A percentile compares a stretch with the other conserved stretches of the same genome.
Conservation (phyloP, 2,113 vertebrate genomes). For the Microtus montanus region DNA sequence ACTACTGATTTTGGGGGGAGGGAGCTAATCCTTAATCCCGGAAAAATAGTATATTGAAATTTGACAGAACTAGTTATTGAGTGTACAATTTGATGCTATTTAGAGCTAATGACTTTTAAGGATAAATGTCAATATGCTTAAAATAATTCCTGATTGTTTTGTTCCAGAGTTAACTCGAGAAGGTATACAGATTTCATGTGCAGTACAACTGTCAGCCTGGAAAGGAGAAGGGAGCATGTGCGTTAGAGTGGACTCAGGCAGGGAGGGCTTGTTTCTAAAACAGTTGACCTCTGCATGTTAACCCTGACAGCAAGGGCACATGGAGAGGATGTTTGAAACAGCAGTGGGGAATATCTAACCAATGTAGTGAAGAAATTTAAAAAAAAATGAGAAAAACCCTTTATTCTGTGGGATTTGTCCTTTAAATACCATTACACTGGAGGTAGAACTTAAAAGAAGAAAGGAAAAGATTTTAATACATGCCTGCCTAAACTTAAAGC, state of each 20-base stretch:
- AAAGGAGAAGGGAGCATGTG: not conserved
- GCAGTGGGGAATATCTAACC: not conserved
- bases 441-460: not conserved
- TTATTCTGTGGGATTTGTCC: conserved; percentile 51
- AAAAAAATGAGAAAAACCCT: not conserved
- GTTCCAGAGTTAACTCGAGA: not conserved
- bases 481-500: not conserved
- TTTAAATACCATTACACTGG: conserved; percentile 60
- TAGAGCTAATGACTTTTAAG: not conserved
- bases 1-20: not conserved
- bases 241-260: not conserved
- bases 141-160: not conserved
- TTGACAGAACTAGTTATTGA: not conserved
- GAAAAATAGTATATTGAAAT: not conserved
- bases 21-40: not conserved
- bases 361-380: conserved; percentile 27
- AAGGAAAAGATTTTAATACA: not conserved
- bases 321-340: not conserved
- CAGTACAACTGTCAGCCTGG: not conserved
- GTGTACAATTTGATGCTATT: not conserved
- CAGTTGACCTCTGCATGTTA: not conserved
- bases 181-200: not conserved
- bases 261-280: not conserved
- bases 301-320: not conserved
- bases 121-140: not conserved